Conservation (phyloP, 2,113 vertebrate genomes). For the Neomonachus schauinslandi region DNA sequence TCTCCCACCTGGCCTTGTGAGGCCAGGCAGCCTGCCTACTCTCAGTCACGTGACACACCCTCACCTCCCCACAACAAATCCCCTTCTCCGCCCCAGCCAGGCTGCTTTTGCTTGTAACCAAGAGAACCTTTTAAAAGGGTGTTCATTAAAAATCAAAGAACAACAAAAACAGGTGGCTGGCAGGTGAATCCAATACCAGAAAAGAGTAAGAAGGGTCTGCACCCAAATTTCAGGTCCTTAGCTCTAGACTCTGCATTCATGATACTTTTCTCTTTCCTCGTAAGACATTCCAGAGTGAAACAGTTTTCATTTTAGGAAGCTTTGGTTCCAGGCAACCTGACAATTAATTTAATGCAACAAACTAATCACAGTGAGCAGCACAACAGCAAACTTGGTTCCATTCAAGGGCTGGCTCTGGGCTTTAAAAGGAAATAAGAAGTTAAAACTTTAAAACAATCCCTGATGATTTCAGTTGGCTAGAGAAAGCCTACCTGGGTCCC, state of each 20-base stretch:
- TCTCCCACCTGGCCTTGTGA: not conserved
- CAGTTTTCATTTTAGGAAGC: constrained; percentile 62
- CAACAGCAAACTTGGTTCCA: constrained; percentile 35
- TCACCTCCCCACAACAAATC: fast-evolving
- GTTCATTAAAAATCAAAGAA: not conserved
- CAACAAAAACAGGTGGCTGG: not conserved
- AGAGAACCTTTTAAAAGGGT: not conserved
- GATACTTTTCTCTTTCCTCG: not conserved
- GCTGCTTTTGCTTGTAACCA: not conserved
- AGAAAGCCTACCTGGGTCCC: not conserved
- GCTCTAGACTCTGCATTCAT: not conserved
- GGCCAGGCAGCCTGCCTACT: not conserved
- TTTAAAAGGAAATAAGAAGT: not conserved
- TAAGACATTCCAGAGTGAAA: constrained; percentile 9
- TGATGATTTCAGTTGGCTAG: not conserved
- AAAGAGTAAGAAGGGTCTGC: not conserved
- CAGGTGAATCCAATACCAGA: too few relatives aligned
- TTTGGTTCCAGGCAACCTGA: constrained; percentile 60
- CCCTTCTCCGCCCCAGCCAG: not conserved
- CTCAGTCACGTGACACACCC: not conserved
- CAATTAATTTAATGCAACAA: constrained; percentile 67
- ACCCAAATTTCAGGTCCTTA: not conserved
- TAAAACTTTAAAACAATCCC: not conserved
- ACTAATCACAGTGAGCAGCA: constrained; percentile 54
- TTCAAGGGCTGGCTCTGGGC: constrained; percentile 13